phyloP scores from a whole-genome alignment of 2,797 vertebrate species.

The Coregonus ussuriensis region DNA sequence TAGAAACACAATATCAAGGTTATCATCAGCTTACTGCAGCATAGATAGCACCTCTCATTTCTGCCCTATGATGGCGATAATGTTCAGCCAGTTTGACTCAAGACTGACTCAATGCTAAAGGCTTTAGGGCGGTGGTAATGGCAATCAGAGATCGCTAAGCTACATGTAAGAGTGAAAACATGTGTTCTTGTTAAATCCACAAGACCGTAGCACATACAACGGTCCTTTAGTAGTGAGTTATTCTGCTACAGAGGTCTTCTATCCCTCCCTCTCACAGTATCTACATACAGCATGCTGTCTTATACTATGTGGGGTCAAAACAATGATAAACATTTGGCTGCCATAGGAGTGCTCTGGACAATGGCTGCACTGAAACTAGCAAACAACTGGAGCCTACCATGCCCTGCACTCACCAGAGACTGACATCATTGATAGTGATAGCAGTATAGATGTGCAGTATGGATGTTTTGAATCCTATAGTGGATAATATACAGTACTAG shows the following conservation, averaged over 20 bases:
- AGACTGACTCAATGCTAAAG: conserved; percentile 38
- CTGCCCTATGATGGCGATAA: conserved; percentile 33
- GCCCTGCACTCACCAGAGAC: conserved; percentile 64
- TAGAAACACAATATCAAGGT: conserved; percentile 51
- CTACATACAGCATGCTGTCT: conserved; percentile 71
- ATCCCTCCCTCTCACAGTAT: background rate
- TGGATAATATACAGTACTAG: conserved; percentile 24
- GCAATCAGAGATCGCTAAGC: conserved; percentile 29
- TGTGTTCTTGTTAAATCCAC: conserved; percentile 14
- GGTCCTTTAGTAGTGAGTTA: background rate
- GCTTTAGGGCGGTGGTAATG: conserved; percentile 41
- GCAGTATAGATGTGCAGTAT: conserved; percentile 37
- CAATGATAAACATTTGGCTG: conserved; percentile 78
- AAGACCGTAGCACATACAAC: conserved; percentile 13
- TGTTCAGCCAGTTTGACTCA: conserved; percentile 32
- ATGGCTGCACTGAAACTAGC: conserved; percentile 73
- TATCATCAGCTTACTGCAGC: conserved; percentile 53
- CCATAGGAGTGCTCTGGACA: conserved; percentile 76
- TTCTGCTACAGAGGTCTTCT: background rate
- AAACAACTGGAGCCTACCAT: conserved; percentile 71
- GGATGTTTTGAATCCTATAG: conserved; percentile 56
- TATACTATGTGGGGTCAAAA: conserved; percentile 72
- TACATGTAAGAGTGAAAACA: conserved; percentile 18
- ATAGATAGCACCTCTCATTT: conserved; percentile 64
- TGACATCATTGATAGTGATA: conserved; percentile 41